Evolutionary conservation across 2,888 invertebrate species (phyloP).

Genomic region (Marronus borbonicus): DNA sequence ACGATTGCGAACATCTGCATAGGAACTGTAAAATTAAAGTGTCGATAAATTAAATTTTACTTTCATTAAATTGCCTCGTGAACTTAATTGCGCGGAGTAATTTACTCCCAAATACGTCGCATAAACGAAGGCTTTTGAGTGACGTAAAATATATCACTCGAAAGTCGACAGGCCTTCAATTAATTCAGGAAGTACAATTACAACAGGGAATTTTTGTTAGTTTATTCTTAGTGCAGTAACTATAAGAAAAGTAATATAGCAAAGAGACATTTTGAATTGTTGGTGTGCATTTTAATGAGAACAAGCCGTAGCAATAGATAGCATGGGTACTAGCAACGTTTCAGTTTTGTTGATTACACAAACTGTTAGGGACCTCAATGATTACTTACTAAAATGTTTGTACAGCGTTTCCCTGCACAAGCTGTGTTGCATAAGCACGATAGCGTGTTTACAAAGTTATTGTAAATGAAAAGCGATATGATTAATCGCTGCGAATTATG

Average conservation of each 20-base stretch:
- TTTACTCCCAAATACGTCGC: not conserved
- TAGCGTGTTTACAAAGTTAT: not conserved
- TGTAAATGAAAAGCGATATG: too few species aligned
- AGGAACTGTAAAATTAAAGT: constrained; percentile 8
- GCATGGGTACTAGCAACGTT: not conserved
- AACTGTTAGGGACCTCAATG: too few species aligned
- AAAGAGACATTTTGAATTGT: too few species aligned
- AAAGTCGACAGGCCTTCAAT: not conserved
- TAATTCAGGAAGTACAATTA: too few species aligned
- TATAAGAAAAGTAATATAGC: too few species aligned
- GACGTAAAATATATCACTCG: constrained; percentile 1
- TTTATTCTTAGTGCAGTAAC: too few species aligned
- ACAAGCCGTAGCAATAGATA: too few species aligned
- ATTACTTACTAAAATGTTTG: too few species aligned
- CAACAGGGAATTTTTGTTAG: too few species aligned
- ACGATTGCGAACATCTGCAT: not conserved
- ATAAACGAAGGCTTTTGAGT: not conserved
- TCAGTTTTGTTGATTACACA: not conserved
- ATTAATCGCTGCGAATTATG: not conserved
- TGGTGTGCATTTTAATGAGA: too few species aligned
- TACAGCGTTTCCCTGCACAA: too few species aligned
- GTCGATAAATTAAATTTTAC: constrained; percentile 16
- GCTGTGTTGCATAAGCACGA: not conserved
- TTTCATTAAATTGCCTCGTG: constrained; percentile 7
- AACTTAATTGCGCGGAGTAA: constrained; percentile 10